Conservation (phyloP, 1,140 invertebrate species). For the Calephelis virginiensis region DNA sequence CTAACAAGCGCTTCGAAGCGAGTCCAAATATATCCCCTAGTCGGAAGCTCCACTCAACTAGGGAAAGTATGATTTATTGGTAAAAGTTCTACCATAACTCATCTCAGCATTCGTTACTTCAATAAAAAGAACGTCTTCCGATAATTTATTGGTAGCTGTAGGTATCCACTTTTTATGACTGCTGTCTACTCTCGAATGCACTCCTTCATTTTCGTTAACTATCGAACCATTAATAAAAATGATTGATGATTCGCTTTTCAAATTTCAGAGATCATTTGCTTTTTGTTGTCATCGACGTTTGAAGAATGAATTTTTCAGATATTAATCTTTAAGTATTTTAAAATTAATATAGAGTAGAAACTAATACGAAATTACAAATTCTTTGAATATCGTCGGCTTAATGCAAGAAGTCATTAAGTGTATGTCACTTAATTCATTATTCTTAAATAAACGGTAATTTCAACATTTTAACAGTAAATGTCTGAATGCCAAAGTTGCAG, state of each 20-base stretch:
- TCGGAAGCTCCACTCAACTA: conserved; percentile 56
- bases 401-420: too few species aligned
- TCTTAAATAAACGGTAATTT: too few species aligned
- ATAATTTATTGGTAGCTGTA: conserved; percentile 70
- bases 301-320: neutral
- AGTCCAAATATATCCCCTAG: conserved; percentile 60
- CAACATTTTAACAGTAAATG: too few species aligned
- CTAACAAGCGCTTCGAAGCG: conserved; percentile 52
- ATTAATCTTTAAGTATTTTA: too few species aligned
- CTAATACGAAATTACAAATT: conserved; percentile 10
- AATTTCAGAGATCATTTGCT: neutral
- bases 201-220: conserved; percentile 31
- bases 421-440: too few species aligned
- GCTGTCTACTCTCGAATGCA: conserved; percentile 61
- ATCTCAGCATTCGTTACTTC: conserved; percentile 75
- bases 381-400: too few species aligned
- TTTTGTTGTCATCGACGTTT: neutral
- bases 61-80: conserved; percentile 72
- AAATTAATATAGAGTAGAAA: too few species aligned
- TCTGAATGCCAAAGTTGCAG: too few species aligned
- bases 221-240: conserved; percentile 54
- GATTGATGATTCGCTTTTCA: conserved; percentile 25
- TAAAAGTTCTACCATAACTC: conserved; percentile 72
- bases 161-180: conserved; percentile 61
- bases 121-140: conserved; percentile 73